Evolutionary conservation across 1,140 invertebrate species (phyloP).

Genomic region (Ctenoplectra terminalis): DNA sequence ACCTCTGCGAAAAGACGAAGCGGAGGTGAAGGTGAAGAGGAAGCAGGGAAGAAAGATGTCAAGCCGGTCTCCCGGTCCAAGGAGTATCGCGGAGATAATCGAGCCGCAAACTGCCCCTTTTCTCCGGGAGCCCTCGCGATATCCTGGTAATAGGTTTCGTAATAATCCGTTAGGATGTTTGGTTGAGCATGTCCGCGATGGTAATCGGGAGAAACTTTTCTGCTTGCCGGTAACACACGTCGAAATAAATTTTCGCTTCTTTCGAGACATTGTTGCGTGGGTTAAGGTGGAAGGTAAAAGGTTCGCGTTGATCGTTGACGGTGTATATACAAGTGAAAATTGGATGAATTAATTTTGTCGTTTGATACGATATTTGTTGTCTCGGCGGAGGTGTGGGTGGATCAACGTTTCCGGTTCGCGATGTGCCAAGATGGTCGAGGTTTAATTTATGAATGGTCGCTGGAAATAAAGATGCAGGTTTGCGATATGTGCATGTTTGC

Average conservation of each 20-base stretch:
- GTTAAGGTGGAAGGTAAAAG: not conserved
- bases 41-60: slow-evolving; percentile 40
- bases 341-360: no score
- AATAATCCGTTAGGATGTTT: slow-evolving; percentile 21
- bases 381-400: not conserved
- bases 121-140: not conserved
- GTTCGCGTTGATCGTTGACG: no score
- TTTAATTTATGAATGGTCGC: not conserved
- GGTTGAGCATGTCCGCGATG: no score
- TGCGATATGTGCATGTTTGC: not conserved
- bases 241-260: no score
- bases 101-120: not conserved
- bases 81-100: slow-evolving; percentile 30
- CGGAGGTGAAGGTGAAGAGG: slow-evolving; percentile 36
- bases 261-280: no score
- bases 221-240: not conserved
- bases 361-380: no score
- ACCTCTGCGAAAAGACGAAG: slow-evolving; percentile 62
- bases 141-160: slow-evolving; percentile 11
- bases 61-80: not conserved
- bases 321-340: no score
- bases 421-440: not conserved
- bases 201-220: not conserved
- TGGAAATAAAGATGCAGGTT: slow-evolving; percentile 8
- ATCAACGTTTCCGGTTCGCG: not conserved